Percentiles rank a stretch among this genome's conserved stretches.
These are phyloP conservation scores for Epinephelus coioides DNA, from an alignment of 2,797 vertebrate species.

Conservation along the genomic window DNA sequence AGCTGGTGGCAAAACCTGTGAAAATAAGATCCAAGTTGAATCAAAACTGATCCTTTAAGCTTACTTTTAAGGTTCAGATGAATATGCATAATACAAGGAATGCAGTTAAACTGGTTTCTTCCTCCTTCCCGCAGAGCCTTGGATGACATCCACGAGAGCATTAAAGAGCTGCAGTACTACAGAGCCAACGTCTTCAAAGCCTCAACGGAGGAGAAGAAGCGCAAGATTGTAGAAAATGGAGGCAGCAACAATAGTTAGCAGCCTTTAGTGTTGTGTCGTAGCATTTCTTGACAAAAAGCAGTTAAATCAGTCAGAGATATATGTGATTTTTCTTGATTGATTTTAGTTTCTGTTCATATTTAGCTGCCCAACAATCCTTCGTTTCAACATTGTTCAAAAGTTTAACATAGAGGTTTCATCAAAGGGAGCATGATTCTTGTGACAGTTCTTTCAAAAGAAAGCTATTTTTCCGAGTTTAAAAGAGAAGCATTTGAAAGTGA, in stretches of 20 bases:
- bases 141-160: conserved; percentile 97
- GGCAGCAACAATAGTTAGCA: conserved; percentile 65
- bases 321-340: not conserved
- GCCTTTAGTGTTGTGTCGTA: not conserved
- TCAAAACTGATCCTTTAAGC: not conserved
- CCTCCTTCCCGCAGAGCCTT: conserved; percentile 87
- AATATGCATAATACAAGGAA: not conserved
- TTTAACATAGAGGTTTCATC: conserved; percentile 30
- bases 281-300: not conserved
- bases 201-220: conserved; percentile 87
- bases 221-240: conserved; percentile 88
- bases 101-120: not conserved
- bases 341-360: conserved; percentile 44
- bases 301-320: not conserved
- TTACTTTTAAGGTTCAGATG: not conserved
- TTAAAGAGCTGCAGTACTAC: conserved; percentile 96
- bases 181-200: conserved; percentile 92
- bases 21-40: not conserved
- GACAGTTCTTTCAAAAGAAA: conserved; percentile 5
- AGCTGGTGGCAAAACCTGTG: not conserved
- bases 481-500: not conserved
- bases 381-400: conserved; percentile 25
- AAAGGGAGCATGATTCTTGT: conserved; percentile 3
- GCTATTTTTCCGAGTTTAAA: conserved; percentile 16
- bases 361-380: not conserved